Evolutionary conservation across 2,888 invertebrate genomes (phyloP).

Genomic region (Horisme vitalbata): DNA sequence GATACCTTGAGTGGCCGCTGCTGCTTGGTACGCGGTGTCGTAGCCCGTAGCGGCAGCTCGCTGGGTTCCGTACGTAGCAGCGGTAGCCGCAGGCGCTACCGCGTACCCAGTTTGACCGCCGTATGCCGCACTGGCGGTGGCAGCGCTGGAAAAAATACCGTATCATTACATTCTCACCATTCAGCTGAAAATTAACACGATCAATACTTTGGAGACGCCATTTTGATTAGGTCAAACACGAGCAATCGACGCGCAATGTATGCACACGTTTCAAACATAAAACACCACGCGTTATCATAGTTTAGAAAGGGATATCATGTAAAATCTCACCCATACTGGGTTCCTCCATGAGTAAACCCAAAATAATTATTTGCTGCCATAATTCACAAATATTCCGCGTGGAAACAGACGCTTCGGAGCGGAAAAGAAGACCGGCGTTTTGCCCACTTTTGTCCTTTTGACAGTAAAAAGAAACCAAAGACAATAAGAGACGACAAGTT

Average conservation of each 20-base stretch:
- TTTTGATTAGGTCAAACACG: slow-evolving; percentile 73
- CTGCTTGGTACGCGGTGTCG: slow-evolving; percentile 92
- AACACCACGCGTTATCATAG: not conserved
- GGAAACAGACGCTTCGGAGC: slow-evolving; percentile 72
- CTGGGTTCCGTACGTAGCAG: slow-evolving; percentile 93
- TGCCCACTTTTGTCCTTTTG: slow-evolving; percentile 35
- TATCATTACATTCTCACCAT: slow-evolving; percentile 27
- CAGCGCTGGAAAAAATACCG: slow-evolving; percentile 75
- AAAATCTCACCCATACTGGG: slow-evolving; percentile 92
- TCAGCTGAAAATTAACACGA: slow-evolving; percentile 45
- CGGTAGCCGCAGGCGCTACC: slow-evolving; percentile 91
- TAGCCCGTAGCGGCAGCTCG: slow-evolving; percentile 90
- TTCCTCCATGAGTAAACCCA: slow-evolving; percentile 96
- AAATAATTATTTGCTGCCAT: slow-evolving; percentile 97
- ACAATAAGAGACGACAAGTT: slow-evolving; percentile 24
- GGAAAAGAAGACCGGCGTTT: slow-evolving; percentile 60
- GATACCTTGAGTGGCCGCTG: slow-evolving; percentile 88
- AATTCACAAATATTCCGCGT: slow-evolving; percentile 75
- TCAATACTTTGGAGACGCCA: slow-evolving; percentile 74
- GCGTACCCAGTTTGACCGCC: slow-evolving; percentile 93
- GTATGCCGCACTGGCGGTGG: slow-evolving; percentile 91
- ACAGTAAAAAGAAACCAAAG: slow-evolving; percentile 58
- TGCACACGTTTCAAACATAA: slow-evolving; percentile 27
- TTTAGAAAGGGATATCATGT: not conserved
- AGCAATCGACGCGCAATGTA: slow-evolving; percentile 48